These are phyloP conservation scores for Paralvinella palmiformis DNA, from an alignment of 1,140 invertebrate genomes.

Conservation along the genomic window DNA sequence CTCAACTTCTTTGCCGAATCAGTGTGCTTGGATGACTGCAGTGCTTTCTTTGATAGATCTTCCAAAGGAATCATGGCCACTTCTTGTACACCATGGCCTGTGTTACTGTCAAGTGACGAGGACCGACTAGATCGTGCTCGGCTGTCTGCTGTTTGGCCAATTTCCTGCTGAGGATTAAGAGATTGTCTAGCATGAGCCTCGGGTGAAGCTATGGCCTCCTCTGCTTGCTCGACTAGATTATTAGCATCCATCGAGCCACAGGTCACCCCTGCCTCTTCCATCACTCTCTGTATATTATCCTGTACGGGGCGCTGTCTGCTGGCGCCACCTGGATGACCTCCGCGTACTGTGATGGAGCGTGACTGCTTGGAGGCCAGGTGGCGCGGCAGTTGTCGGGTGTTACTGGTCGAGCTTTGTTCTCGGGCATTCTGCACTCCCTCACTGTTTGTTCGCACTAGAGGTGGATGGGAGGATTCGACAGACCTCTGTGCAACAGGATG, in stretches of 20 bases:
- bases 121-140: background rate
- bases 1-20: background rate
- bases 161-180: background rate
- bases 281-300: background rate
- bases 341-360: background rate
- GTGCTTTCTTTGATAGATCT: background rate
- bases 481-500: no score
- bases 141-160: constrained; percentile 49
- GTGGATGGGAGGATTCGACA: no score
- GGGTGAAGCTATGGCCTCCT: background rate
- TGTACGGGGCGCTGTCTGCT: background rate
- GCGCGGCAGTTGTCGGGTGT: background rate
- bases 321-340: background rate
- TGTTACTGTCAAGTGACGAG: background rate
- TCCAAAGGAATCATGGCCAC: background rate
- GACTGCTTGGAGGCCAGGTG: background rate
- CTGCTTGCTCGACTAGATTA: background rate
- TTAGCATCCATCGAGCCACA: background rate
- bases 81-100: background rate
- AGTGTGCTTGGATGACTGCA: background rate
- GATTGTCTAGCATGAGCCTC: background rate
- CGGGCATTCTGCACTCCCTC: no score
- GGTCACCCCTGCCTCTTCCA: background rate
- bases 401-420: no score
- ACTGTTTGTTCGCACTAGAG: no score